phyloP scores from a whole-genome alignment of 2,888 invertebrate species.

The Dione juno region DNA sequence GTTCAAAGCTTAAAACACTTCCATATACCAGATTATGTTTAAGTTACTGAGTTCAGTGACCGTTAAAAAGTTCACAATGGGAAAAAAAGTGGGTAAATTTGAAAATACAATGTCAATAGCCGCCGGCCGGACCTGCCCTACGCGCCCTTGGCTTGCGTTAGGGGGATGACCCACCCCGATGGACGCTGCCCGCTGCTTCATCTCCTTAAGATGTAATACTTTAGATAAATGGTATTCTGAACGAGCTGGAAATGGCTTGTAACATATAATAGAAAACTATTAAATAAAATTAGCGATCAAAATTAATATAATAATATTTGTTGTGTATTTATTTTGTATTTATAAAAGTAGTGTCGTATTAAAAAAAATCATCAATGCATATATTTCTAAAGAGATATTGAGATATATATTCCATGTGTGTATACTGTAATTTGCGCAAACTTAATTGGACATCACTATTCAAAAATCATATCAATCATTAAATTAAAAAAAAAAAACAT shows the following conservation, averaged over 20 bases:
- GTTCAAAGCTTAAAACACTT: neutral
- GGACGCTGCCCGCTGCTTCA: constrained; percentile 49
- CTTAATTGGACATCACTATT: no score
- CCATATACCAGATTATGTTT: constrained; percentile 9
- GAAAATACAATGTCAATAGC: constrained; percentile 83
- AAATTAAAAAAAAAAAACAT: no score
- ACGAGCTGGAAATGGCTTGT: neutral
- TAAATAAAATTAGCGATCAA: neutral
- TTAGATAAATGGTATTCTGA: neutral
- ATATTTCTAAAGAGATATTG: no score
- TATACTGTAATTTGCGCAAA: no score
- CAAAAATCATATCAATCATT: no score
- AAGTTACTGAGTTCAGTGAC: constrained; percentile 65
- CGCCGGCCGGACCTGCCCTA: constrained; percentile 82
- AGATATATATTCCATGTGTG: no score
- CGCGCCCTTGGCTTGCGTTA: constrained; percentile 83
- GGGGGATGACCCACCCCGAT: constrained; percentile 75
- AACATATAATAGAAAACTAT: neutral
- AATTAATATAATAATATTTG: neutral
- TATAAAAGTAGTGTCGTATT: no score
- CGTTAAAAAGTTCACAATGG: constrained; percentile 81
- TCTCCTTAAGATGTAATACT: constrained; percentile 48
- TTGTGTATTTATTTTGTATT: neutral
- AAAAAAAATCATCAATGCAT: no score
- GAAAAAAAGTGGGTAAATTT: constrained; percentile 80